Percentiles rank a stretch among this genome's conserved stretches.
Conservation (phyloP, 2,797 vertebrate genomes). For the Sebastes jordani region DNA sequence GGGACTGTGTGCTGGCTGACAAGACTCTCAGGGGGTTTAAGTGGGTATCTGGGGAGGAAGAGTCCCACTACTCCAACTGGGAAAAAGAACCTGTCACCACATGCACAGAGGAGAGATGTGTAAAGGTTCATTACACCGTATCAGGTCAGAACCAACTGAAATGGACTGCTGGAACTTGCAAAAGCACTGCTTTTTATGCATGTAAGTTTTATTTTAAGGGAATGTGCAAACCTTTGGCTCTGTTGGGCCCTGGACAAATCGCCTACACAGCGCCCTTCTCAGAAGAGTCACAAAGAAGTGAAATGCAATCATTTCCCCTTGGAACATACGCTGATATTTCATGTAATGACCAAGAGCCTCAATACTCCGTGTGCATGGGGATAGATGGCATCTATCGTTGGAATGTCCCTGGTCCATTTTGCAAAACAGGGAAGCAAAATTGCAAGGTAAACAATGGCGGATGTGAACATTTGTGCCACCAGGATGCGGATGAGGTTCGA, state of each 20-base stretch:
- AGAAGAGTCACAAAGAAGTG: slow-evolving; percentile 21
- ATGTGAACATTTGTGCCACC: slow-evolving; percentile 71
- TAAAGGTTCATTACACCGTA: slow-evolving; percentile 36
- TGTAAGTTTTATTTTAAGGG: slow-evolving; percentile 79
- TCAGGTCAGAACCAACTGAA: slow-evolving; percentile 35
- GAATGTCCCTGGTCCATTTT: slow-evolving; percentile 69
- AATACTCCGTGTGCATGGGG: slow-evolving; percentile 26
- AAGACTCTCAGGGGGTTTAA: slow-evolving; percentile 72
- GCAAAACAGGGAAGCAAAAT: slow-evolving; percentile 18
- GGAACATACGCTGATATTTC: slow-evolving; percentile 67
- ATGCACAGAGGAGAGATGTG: slow-evolving; percentile 77
- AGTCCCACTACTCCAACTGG: slow-evolving; percentile 80
- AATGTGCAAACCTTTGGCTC: slow-evolving; percentile 76
- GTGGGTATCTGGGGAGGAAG: slow-evolving; percentile 66
- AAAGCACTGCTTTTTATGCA: slow-evolving; percentile 37
- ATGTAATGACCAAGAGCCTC: slow-evolving; percentile 25
- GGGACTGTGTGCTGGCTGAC: slow-evolving; percentile 42
- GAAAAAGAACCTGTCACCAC: slow-evolving; percentile 66
- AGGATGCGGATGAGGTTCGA: background rate
- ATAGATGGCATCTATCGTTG: slow-evolving; percentile 38
- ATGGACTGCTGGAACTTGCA: slow-evolving; percentile 74
- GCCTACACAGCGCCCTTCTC: slow-evolving; percentile 74
- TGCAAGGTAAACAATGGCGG: slow-evolving; percentile 74
- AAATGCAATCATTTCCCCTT: slow-evolving; percentile 63
- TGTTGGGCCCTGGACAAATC: slow-evolving; percentile 59